Conservation (phyloP, 2,797 vertebrate species). For the Silurus aristotelis region DNA sequence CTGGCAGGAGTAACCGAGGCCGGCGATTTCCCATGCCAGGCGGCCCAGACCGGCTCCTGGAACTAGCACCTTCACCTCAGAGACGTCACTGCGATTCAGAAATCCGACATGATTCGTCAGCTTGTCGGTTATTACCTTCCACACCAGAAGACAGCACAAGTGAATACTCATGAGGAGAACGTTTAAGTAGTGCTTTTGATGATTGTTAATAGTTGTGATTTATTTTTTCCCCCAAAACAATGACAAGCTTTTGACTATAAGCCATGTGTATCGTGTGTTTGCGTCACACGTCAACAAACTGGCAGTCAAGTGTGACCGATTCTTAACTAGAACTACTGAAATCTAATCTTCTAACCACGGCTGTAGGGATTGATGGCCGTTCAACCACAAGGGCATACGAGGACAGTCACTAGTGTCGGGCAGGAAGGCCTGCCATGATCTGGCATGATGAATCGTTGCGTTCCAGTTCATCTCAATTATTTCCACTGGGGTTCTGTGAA, state of each 20-base stretch:
- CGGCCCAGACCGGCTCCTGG: slow-evolving; percentile 97
- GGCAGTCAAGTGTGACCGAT: neutral
- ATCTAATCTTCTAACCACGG: too few relatives aligned
- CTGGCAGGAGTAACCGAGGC: slow-evolving; percentile 93
- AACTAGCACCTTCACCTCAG: slow-evolving; percentile 92
- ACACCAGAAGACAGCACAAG: neutral
- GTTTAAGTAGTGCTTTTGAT: too few relatives aligned
- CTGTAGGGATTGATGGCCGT: too few relatives aligned
- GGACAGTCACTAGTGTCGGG: too few relatives aligned
- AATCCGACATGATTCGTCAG: neutral
- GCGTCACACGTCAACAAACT: neutral
- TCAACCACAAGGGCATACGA: too few relatives aligned
- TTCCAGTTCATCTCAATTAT: too few relatives aligned
- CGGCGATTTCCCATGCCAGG: slow-evolving; percentile 96
- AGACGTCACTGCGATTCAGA: slow-evolving; percentile 81
- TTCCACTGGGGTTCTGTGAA: too few relatives aligned
- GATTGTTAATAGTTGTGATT: neutral
- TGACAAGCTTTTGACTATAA: neutral
- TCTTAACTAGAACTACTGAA: neutral
- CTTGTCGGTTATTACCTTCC: neutral
- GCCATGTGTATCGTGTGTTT: neutral
- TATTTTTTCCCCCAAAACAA: neutral
- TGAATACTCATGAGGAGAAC: neutral
- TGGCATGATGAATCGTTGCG: too few relatives aligned
- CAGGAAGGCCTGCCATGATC: too few relatives aligned